These are phyloP conservation scores for Habrosyne pyritoides DNA, from an alignment of 2,888 invertebrate genomes.

Conservation along the genomic window DNA sequence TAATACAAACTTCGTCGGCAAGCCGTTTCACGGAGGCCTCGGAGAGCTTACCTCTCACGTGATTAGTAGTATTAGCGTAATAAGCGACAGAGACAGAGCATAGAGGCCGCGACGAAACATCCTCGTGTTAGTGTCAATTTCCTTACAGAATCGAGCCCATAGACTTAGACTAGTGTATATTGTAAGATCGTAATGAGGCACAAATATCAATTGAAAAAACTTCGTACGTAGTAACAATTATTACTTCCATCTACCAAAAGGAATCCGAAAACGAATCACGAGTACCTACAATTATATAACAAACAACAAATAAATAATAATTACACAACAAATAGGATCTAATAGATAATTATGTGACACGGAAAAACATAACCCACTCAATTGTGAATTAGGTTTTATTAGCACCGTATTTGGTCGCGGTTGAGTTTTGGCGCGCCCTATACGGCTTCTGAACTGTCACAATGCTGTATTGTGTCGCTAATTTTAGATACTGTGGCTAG, in stretches of 20 bases:
- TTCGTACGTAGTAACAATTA: neutral
- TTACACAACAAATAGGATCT: slow-evolving; percentile 8
- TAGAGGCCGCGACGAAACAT: too few relatives aligned
- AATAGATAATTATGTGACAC: slow-evolving; percentile 9
- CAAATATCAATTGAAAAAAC: neutral
- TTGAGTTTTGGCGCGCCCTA: slow-evolving; percentile 33
- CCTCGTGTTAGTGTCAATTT: too few relatives aligned
- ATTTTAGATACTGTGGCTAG: slow-evolving; percentile 43
- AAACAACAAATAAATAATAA: slow-evolving; percentile 9
- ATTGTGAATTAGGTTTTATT: slow-evolving; percentile 44
- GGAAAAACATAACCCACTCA: slow-evolving; percentile 4
- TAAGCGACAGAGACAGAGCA: too few relatives aligned
- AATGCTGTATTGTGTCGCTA: slow-evolving; percentile 58
- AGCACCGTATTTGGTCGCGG: slow-evolving; percentile 39
- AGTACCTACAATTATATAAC: neutral
- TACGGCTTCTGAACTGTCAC: slow-evolving; percentile 27
- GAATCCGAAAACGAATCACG: neutral
- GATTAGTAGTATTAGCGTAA: too few relatives aligned
- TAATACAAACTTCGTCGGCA: too few relatives aligned
- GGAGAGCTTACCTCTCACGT: too few relatives aligned
- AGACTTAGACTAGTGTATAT: neutral
- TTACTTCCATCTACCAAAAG: neutral
- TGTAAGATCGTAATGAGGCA: neutral
- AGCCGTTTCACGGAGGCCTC: too few relatives aligned
- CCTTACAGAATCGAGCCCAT: too few relatives aligned